These are phyloP conservation scores for Xenopus petersii DNA, from an alignment of 2,797 vertebrate species.

Conservation along the genomic window DNA sequence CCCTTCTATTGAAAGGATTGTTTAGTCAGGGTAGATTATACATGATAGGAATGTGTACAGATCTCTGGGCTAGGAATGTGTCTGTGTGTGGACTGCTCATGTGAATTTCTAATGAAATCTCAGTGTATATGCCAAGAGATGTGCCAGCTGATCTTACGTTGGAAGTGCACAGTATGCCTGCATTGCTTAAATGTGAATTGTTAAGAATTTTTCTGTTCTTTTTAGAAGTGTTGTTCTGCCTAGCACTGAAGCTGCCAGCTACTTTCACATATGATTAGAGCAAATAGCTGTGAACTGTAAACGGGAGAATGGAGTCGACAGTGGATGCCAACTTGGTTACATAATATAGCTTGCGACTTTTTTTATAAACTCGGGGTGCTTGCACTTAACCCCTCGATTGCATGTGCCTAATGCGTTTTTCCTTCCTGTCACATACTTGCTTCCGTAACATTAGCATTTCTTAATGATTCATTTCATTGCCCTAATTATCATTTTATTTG, in stretches of 20 bases:
- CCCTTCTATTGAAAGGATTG: conserved; percentile 30
- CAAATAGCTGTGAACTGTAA: conserved; percentile 8
- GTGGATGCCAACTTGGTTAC: conserved; percentile 35
- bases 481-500: no score
- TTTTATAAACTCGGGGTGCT: background rate
- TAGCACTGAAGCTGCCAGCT: conserved; percentile 23
- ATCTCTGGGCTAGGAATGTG: conserved; percentile 16
- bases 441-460: no score
- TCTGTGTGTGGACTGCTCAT: conserved; percentile 16
- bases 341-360: conserved; percentile 31
- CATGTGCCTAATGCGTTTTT: no score
- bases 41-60: conserved; percentile 35
- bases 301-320: conserved; percentile 19
- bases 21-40: conserved; percentile 23
- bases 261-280: conserved; percentile 38
- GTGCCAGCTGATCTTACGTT: conserved; percentile 33
- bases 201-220: conserved; percentile 1
- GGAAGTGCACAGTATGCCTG: conserved; percentile 7
- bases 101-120: conserved; percentile 31
- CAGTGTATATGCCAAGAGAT: conserved; percentile 13
- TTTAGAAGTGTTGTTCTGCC: background rate
- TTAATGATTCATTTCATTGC: no score
- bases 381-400: background rate
- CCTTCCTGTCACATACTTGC: no score
- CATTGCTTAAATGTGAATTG: background rate